Evolutionary conservation across 1,140 invertebrate species (phyloP).

Genomic region (Cyclina sinensis): DNA sequence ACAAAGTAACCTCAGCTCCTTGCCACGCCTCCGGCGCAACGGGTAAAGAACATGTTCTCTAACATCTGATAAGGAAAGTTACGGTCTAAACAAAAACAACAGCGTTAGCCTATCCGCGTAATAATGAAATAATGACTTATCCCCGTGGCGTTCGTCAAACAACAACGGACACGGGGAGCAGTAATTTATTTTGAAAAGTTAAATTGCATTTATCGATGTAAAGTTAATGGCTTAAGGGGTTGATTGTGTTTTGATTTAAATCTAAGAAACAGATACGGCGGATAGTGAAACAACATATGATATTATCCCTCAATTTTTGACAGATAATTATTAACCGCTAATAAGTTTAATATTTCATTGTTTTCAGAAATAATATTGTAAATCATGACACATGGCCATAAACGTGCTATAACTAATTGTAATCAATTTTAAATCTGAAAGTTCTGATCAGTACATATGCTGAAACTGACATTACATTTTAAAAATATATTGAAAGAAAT

Average conservation of each 20-base stretch:
- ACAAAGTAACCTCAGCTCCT: neutral
- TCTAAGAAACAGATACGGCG: neutral
- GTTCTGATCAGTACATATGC: too few species aligned
- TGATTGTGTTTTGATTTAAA: constrained; percentile 20
- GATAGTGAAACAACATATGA: neutral
- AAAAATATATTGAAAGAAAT: too few species aligned
- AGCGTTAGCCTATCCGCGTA: neutral
- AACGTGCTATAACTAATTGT: constrained; percentile 26
- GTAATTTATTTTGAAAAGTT: constrained; percentile 63
- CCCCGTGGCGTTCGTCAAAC: constrained; percentile 35
- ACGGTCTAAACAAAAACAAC: constrained; percentile 13
- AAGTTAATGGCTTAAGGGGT: constrained; percentile 22
- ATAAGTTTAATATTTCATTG: constrained; percentile 43
- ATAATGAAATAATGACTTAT: constrained; percentile 55
- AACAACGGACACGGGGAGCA: constrained; percentile 52
- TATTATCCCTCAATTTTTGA: constrained; percentile 22
- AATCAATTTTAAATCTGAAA: too few species aligned
- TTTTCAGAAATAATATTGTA: constrained; percentile 23
- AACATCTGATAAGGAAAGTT: constrained; percentile 20
- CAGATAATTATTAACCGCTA: constrained; percentile 29
- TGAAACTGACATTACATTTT: too few species aligned
- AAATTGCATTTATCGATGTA: constrained; percentile 49
- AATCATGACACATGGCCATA: constrained; percentile 28
- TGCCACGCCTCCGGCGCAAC: constrained; percentile 40
- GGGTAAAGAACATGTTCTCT: constrained; percentile 31